Evolutionary conservation across 2,797 vertebrate genomes (phyloP).

Genomic region (Pogonophryne albipinna): DNA sequence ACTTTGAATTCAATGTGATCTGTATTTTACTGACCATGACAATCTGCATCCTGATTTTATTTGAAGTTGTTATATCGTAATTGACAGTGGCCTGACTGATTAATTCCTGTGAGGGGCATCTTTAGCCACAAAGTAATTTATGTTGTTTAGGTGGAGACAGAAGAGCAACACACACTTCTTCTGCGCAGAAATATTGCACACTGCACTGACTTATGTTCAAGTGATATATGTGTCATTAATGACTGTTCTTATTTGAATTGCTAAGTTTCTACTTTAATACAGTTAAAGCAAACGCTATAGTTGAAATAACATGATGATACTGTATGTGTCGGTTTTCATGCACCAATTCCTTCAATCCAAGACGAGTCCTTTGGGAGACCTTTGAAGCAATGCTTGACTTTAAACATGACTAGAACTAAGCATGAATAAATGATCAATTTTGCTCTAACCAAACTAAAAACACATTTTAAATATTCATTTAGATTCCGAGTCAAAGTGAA

Average conservation of each 20-base stretch:
- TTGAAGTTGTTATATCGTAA: conserved; percentile 16
- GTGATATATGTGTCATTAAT: not conserved
- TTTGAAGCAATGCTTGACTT: conserved; percentile 15
- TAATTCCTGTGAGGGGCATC: conserved; percentile 23
- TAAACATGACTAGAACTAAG: conserved; percentile 2
- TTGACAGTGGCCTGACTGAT: conserved; percentile 44
- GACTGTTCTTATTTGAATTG: not conserved
- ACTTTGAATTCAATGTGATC: conserved; percentile 52
- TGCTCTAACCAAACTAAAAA: not conserved
- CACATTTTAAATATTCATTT: not conserved
- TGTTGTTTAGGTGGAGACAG: conserved; percentile 17
- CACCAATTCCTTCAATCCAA: not conserved
- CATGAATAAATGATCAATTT: conserved; percentile 19
- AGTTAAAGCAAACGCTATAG: not conserved
- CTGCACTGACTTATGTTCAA: not conserved
- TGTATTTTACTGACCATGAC: conserved; percentile 29
- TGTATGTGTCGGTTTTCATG: conserved; percentile 6
- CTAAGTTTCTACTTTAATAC: not conserved
- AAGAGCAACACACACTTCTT: conserved; percentile 73
- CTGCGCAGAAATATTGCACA: conserved; percentile 13
- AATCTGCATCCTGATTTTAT: conserved; percentile 27
- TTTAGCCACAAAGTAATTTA: conserved; percentile 4
- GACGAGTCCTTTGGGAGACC: not conserved
- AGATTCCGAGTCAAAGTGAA: not conserved
- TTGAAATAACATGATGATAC: not conserved